Evolutionary conservation across 2,888 invertebrate genomes (phyloP), one percentile per base, ranked within the genome.

Genomic region (Ariolimax columbianus): DNA sequence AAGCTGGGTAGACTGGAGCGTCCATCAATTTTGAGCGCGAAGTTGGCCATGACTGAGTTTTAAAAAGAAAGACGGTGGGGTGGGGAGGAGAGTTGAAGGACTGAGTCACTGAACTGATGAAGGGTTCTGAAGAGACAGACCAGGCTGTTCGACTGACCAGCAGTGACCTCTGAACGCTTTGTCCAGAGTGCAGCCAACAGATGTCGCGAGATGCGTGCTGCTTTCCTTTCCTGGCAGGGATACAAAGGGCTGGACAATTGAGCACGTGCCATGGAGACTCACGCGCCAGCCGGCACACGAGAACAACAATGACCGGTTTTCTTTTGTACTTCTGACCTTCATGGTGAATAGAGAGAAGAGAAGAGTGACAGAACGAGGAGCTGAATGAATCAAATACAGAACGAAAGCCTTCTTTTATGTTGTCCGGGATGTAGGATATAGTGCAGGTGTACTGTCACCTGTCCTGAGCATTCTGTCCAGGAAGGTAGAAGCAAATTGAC

Each of bases 131-230:
- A 19, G 7, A 19, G 55, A 55, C 19, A 17, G 59, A n/a, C n/a
- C 59, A 63, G 59, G 7, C n/a, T 63, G 59, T 63, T 63, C 59
- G 26, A 63, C 26, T 63, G 59, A 63, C 59, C 59, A 63, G 26
- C 59, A 63, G 11, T n/a, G 59, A 63, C 59, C 59, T n/a, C 59
- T 63, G 26, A n/a, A n/a, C n/a, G 59, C 59, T 63, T 63, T 63
- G 59, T 63, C n/a, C 11, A 7, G n/a, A n/a, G 23, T 63, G 59
- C n/a, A 26, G 23, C n/a, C 26, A 63, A n/a, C 59, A 63, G 59
- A 63, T 63, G 59, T 26, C 59, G 59, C 17, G 23, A n/a, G 59
- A 63, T n/a, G 59, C 59, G 59, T 63, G 59, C 59, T 9, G 59
- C 59, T n/a, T 26, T 63, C 59, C 14, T 9, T 47, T 14, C 6